Percentiles rank a stretch among this genome's conserved stretches.
Evolutionary conservation across 1,140 invertebrate genomes (phyloP).

Genomic region (Cotesia chilonis): DNA sequence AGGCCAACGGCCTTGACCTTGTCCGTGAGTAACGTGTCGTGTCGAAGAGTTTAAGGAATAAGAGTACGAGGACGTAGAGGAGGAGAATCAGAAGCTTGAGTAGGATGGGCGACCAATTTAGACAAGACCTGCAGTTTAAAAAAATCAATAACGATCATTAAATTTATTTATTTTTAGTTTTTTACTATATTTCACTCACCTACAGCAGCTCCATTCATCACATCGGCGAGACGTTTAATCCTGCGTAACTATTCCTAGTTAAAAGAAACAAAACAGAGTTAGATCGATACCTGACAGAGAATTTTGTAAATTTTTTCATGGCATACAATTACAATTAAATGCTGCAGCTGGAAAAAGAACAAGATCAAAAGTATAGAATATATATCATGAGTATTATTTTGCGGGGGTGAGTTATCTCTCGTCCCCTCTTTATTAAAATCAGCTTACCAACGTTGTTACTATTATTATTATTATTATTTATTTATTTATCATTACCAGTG

Average conservation of each 20-base stretch:
- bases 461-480: no score
- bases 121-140: no score
- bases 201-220: neutral
- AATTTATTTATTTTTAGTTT: no score
- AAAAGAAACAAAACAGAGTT: conserved; percentile 42
- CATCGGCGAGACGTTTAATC: neutral
- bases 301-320: conserved; percentile 32
- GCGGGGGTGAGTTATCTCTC: conserved; percentile 31
- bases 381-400: neutral
- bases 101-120: no score
- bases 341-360: conserved; percentile 13
- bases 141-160: no score
- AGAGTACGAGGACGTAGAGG: conserved; percentile 41
- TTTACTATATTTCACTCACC: no score
- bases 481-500: neutral
- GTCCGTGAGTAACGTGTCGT: conserved; percentile 45
- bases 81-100: conserved; percentile 35
- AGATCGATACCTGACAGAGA: conserved; percentile 46
- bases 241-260: neutral
- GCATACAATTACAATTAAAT: neutral
- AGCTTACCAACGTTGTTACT: conserved; percentile 6
- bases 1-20: conserved; percentile 59
- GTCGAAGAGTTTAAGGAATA: conserved; percentile 26
- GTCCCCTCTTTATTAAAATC: neutral
- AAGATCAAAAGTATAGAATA: conserved; percentile 8